Percentiles rank a stretch among this genome's conserved stretches.
Conservation (phyloP, 2,888 invertebrate genomes). For the Caenorhabditis afra region DNA sequence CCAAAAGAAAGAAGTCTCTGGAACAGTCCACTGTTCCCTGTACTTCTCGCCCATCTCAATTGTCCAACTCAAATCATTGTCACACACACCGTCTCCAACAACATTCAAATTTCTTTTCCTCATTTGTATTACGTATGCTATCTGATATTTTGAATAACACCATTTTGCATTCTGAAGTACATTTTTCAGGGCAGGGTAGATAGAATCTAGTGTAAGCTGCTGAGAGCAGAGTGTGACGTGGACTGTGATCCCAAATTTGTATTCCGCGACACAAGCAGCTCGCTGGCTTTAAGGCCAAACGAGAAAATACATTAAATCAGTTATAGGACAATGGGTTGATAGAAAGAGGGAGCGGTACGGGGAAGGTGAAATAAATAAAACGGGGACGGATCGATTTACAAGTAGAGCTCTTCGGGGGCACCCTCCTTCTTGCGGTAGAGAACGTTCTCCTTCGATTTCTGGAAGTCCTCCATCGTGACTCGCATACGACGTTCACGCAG, state of each 20-base stretch:
- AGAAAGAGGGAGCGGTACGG: neutral
- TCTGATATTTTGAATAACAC: neutral
- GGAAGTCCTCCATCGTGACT: constrained; percentile 99
- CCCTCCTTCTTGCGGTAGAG: constrained; percentile 99
- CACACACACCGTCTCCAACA: neutral
- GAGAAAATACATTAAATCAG: constrained; percentile 49
- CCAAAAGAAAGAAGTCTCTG: neutral
- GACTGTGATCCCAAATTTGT: constrained; percentile 8
- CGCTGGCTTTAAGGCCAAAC: neutral
- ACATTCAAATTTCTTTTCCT: neutral
- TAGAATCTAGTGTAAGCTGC: too few relatives aligned
- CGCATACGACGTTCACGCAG: constrained; percentile 98
- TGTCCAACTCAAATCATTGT: neutral
- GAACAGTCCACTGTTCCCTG: neutral
- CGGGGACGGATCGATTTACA: constrained; percentile 83
- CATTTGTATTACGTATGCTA: too few relatives aligned
- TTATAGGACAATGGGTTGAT: constrained; percentile 21
- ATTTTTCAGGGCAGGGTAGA: neutral
- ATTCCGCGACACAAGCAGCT: too few relatives aligned
- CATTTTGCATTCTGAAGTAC: constrained; percentile 14
- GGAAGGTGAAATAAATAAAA: constrained; percentile 30
- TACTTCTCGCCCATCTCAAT: neutral
- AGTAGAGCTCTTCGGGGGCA: constrained; percentile 97
- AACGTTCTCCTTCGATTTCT: constrained; percentile 99
- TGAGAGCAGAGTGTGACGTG: too few relatives aligned